phyloP scores from a whole-genome alignment of 2,888 invertebrate genomes.

The Tipula lateralis region DNA sequence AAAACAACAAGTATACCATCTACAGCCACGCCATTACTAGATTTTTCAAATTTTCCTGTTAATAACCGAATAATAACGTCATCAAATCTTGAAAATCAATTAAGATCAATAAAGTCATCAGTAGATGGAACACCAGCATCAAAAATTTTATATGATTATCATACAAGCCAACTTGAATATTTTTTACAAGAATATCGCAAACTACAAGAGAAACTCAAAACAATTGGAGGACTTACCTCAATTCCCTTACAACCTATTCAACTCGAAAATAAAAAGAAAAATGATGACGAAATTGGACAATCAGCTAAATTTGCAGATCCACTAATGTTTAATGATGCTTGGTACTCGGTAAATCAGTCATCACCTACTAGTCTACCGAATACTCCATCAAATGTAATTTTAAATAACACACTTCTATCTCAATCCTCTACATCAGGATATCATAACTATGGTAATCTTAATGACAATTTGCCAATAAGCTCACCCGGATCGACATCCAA shows the following conservation, averaged over 20 bases:
- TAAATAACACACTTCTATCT: background rate
- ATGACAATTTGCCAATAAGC: background rate
- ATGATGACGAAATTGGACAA: constrained; percentile 37
- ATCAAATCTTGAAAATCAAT: constrained; percentile 36
- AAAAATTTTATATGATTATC: constrained; percentile 58
- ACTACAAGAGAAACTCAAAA: constrained; percentile 70
- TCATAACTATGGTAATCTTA: background rate
- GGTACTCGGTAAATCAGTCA: background rate
- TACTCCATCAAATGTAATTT: background rate
- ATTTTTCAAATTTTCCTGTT: constrained; percentile 54
- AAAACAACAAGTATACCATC: constrained; percentile 29
- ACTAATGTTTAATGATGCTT: constrained; percentile 47
- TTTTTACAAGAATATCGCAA: constrained; percentile 75
- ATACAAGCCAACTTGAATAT: constrained; percentile 71
- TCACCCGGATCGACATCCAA: background rate
- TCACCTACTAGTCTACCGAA: background rate
- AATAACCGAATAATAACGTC: constrained; percentile 48
- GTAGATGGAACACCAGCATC: constrained; percentile 50
- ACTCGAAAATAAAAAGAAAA: background rate
- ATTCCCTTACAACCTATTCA: constrained; percentile 53
- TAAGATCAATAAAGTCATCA: constrained; percentile 42
- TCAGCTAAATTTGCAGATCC: constrained; percentile 49
- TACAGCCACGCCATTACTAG: constrained; percentile 59
- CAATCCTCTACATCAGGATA: background rate
- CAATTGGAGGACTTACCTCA: constrained; percentile 69